Conservation (phyloP, 2,888 invertebrate species). For the Hipparchia sbordonii region DNA sequence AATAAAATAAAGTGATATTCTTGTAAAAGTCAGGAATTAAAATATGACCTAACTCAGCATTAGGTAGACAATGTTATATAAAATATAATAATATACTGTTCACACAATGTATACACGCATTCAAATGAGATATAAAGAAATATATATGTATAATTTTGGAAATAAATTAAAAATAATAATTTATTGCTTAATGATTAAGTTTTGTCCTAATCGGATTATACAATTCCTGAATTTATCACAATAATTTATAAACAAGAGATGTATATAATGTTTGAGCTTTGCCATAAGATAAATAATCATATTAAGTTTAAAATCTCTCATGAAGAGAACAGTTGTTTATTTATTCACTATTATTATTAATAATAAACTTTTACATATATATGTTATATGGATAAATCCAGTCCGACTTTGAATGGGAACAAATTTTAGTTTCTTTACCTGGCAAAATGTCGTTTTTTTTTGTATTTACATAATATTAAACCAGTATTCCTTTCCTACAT, state of each 20-base stretch:
- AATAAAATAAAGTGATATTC: constrained; percentile 7
- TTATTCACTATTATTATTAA: not conserved
- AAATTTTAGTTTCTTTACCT: not conserved
- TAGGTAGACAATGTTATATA: not conserved
- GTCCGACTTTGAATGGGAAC: no score
- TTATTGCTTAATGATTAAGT: not conserved
- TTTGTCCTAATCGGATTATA: constrained; percentile 7
- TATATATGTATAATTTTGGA: not conserved
- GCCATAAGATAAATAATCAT: constrained; percentile 9
- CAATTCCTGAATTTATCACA: constrained; percentile 11
- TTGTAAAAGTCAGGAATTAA: not conserved
- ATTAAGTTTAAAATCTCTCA: not conserved
- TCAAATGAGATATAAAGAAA: not conserved
- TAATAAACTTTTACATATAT: no score
- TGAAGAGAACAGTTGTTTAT: constrained; percentile 10
- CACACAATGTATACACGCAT: not conserved
- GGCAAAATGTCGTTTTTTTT: not conserved
- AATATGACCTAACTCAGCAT: not conserved
- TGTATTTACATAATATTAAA: not conserved
- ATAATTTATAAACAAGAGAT: not conserved
- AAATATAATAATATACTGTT: not conserved
- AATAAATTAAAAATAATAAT: not conserved
- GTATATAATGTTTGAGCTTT: constrained; percentile 16
- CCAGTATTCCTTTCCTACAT: constrained; percentile 13
- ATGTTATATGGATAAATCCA: not conserved